Base-by-base conservation (phyloP, 2,113 vertebrate genomes). In the Chrysemys picta region DNA sequence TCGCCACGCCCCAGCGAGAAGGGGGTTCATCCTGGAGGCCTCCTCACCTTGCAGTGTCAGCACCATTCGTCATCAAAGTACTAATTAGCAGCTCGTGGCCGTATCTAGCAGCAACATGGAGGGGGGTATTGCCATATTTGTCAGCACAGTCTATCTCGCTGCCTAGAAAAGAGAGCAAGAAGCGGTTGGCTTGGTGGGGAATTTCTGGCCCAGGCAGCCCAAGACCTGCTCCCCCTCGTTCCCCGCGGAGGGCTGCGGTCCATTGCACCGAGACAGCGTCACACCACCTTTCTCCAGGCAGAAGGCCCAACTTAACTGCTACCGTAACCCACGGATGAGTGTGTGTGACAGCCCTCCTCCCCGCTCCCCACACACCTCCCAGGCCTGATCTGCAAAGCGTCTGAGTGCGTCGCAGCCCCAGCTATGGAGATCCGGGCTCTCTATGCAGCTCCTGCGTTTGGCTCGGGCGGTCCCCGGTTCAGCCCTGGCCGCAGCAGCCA, bases 21-120 rank as follows among this genome's bases (percentile, higher is more conserved):
- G 10, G 42, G 47, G 42, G 45, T 1, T 57, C 19, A 10, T 27
- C 27, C 1, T 17, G 65, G n/a, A 22, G 10, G 72, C 42, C 3
- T 27, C 85, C 98, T 96, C 83, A 99, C 99, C 98, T 99, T 97
- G 98, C 98, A 87, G 99, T 99, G 91, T 99, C 99, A 82, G 99
- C 99, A 98, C 99, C 99, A 86, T 99, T 99, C 88, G 99, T 99
- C 98, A 99, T 99, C 96, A 99, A 98, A 96, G 99, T 99, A 98
- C 99, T 99, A 97, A 99, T 99, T 95, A 99, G 98, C 96, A 99
- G 98, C 98, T 99, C 99, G 81, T 99, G 99, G 97, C 99, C 99
- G 2, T 99, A 99, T 97, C 99, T 99, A 98, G 99, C 99, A 97
- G 99, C 99, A 97, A 99, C 98, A 19, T 99, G 99, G 96, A 99